These are phyloP conservation scores for Limosa lapponica DNA, from an alignment of 2,797 vertebrate genomes.

Conservation along the genomic window DNA sequence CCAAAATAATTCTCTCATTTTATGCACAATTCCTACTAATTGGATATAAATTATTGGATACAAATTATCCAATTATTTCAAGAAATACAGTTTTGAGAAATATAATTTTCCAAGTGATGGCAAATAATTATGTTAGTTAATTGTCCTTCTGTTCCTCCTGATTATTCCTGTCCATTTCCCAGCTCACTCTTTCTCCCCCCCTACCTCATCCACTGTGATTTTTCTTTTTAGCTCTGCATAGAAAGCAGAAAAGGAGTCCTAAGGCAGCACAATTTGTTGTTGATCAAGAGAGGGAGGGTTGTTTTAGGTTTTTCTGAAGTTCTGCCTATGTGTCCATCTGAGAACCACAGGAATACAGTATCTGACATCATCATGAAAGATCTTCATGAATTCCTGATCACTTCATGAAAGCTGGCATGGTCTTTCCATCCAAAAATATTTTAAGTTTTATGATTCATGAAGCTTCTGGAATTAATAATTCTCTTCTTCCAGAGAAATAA, in stretches of 20 bases:
- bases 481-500: background rate
- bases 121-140: conserved; percentile 10
- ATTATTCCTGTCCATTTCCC: background rate
- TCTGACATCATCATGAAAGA: background rate
- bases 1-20: conserved; percentile 24
- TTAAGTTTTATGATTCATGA: background rate
- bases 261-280: background rate
- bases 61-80: conserved; percentile 22
- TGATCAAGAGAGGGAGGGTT: background rate
- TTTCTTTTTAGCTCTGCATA: background rate
- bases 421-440: background rate
- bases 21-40: conserved; percentile 6
- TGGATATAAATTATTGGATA: background rate
- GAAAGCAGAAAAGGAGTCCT: background rate
- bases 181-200: background rate
- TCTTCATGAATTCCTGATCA: background rate
- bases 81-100: background rate
- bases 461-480: background rate
- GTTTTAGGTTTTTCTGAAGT: background rate
- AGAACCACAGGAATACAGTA: background rate
- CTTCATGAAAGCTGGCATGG: background rate
- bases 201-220: background rate
- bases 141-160: background rate
- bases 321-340: background rate
- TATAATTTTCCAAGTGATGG: background rate